Evolutionary conservation across 2,113 vertebrate genomes (phyloP).

Genomic region (Eubucco bourcierii): DNA sequence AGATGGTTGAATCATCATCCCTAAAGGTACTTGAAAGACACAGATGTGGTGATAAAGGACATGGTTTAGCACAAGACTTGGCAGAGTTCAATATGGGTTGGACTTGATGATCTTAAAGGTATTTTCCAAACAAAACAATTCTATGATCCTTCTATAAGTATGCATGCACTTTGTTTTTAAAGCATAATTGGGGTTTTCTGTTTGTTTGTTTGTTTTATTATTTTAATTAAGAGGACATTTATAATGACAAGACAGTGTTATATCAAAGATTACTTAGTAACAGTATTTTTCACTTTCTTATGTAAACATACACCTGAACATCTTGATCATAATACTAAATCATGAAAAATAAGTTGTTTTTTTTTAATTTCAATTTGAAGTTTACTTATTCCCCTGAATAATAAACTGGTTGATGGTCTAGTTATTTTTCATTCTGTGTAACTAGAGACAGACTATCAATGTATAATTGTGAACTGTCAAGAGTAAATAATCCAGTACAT

Average conservation of each 20-base stretch:
- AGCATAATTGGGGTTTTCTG: too few species aligned
- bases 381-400: not conserved
- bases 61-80: too few species aligned
- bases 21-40: too few species aligned
- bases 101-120: too few species aligned
- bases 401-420: not conserved
- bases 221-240: not conserved
- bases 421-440: not conserved
- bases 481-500: not conserved
- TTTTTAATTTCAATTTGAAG: not conserved
- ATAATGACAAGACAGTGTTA: not conserved
- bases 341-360: not conserved
- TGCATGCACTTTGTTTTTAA: too few species aligned
- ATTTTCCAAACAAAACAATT: too few species aligned
- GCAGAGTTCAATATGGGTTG: too few species aligned
- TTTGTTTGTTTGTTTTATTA: too few species aligned
- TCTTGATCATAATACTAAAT: not conserved
- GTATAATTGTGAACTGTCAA: not conserved
- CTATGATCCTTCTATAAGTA: too few species aligned
- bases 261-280: not conserved
- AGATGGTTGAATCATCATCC: too few species aligned
- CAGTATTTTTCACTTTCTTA: not conserved
- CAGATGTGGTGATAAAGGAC: too few species aligned
- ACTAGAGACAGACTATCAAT: not conserved
- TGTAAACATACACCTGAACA: not conserved